phyloP scores from a whole-genome alignment of 2,797 vertebrate genomes.

The Champsocephalus esox region DNA sequence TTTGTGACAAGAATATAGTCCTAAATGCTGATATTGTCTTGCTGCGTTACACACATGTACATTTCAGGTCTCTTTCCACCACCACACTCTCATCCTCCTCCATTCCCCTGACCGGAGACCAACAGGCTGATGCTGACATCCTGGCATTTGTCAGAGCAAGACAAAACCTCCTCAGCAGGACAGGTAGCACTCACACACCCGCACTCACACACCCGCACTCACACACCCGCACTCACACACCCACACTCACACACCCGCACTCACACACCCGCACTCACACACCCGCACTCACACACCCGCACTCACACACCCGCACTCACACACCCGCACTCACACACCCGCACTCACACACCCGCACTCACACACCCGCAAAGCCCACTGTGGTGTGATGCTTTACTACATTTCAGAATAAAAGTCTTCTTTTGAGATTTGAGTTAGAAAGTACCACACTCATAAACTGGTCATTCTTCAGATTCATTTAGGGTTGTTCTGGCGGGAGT shows the following conservation, averaged over 20 bases:
- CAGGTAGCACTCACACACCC: conserved; percentile 77
- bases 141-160: conserved; percentile 93
- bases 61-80: conserved; percentile 78
- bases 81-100: conserved; percentile 69
- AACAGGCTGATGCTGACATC: conserved; percentile 91
- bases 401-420: background rate
- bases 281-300: too few species aligned
- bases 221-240: conserved; percentile 9
- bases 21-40: background rate
- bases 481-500: background rate
- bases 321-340: too few species aligned
- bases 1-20: too few species aligned
- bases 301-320: too few species aligned
- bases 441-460: background rate
- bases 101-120: conserved; percentile 92
- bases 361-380: conserved; percentile 4
- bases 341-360: conserved; percentile 4
- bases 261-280: background rate
- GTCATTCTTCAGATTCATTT: background rate
- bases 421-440: background rate
- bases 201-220: background rate
- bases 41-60: background rate
- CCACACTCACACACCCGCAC: background rate
- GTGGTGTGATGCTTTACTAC: conserved; percentile 22
- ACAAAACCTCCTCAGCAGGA: conserved; percentile 87